phyloP scores from a whole-genome alignment of 1,140 invertebrate species.

The Saccostrea cuccullata region DNA sequence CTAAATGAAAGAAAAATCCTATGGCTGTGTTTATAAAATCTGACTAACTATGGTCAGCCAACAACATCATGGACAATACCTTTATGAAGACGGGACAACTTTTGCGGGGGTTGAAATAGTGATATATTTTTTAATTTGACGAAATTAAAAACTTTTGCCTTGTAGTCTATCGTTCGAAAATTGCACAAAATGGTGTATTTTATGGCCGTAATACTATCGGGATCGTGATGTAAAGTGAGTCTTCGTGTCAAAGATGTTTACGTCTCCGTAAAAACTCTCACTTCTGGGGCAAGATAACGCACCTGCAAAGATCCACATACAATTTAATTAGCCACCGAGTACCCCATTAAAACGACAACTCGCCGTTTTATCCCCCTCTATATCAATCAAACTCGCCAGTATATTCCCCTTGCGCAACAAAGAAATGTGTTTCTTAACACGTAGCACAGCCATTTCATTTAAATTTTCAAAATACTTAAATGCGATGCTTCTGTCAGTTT shows the following conservation, averaged over 20 bases:
- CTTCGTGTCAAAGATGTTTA: slow-evolving; percentile 20
- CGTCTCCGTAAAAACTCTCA: slow-evolving; percentile 22
- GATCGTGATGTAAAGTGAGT: background rate
- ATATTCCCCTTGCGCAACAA: slow-evolving; percentile 5
- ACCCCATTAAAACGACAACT: slow-evolving; percentile 28
- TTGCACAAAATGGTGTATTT: background rate
- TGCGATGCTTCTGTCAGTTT: background rate
- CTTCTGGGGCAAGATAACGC: slow-evolving; percentile 3
- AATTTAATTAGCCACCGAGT: slow-evolving; percentile 31
- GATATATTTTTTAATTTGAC: no score
- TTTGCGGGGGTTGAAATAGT: no score
- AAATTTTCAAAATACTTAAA: slow-evolving; percentile 7
- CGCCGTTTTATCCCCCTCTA: slow-evolving; percentile 5
- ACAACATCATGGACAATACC: no score
- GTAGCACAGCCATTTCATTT: background rate
- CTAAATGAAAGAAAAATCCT: no score
- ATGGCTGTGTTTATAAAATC: no score
- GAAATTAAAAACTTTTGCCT: no score
- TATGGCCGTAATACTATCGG: background rate
- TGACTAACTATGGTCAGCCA: no score
- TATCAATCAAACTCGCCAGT: background rate
- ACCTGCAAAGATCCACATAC: slow-evolving; percentile 26
- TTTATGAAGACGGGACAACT: no score
- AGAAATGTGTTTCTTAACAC: slow-evolving; percentile 16
- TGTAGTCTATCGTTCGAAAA: no score